Conservation (phyloP, 2,113 vertebrate genomes). For the Formicarius rufipectus region DNA sequence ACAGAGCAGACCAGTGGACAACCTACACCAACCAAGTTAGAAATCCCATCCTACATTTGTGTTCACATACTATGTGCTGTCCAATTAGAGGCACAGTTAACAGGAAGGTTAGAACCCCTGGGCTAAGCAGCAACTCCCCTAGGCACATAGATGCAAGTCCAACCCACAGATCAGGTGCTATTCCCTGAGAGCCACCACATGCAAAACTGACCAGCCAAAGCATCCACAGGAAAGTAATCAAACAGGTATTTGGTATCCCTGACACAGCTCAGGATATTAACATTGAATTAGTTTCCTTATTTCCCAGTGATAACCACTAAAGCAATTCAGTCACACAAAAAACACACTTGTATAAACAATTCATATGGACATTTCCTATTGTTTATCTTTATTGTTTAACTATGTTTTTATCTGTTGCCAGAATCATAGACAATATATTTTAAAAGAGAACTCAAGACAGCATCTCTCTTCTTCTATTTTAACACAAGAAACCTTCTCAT, state of each 20-base stretch:
- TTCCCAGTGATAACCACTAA: no score
- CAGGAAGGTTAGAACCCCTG: not conserved
- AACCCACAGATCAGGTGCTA: not conserved
- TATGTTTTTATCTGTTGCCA: no score
- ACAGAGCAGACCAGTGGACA: not conserved
- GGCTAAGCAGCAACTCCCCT: not conserved
- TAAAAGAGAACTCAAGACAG: no score
- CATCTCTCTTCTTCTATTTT: no score
- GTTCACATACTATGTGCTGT: not conserved
- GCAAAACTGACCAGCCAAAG: not conserved
- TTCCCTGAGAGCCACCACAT: not conserved
- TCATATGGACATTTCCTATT: no score
- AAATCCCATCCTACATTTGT: not conserved
- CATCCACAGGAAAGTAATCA: not conserved
- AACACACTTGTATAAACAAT: no score
- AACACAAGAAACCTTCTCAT: no score
- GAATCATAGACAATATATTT: no score
- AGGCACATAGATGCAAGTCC: not conserved
- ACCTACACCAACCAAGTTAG: not conserved
- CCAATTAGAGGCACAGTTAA: not conserved
- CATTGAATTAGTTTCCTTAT: no score
- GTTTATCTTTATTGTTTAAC: no score
- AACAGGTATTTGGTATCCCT: not conserved
- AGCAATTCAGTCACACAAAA: no score
- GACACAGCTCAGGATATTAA: not conserved